Evolutionary conservation across 2,888 invertebrate genomes (phyloP).

Genomic region (Lordiphosa andalusiaca): DNA sequence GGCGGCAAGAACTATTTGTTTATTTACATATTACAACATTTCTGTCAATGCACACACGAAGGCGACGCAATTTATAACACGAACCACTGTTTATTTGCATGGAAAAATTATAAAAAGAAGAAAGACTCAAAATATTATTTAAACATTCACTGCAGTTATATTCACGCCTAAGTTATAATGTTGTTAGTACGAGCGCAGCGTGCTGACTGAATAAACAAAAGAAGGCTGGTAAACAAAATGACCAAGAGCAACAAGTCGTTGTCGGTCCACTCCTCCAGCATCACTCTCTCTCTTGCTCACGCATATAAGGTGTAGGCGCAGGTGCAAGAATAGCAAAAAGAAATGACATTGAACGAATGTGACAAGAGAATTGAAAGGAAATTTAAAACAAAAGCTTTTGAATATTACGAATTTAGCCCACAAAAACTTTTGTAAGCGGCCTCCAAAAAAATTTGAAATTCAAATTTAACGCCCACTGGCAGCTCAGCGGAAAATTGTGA

Average conservation of each 20-base stretch:
- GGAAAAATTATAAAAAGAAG: background rate
- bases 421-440: no score
- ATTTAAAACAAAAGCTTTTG: background rate
- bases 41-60: slow-evolving; percentile 22
- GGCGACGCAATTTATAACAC: slow-evolving; percentile 1
- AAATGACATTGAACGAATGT: no score
- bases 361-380: background rate
- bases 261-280: slow-evolving; percentile 22
- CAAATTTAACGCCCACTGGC: no score
- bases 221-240: slow-evolving; percentile 25
- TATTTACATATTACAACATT: slow-evolving; percentile 18
- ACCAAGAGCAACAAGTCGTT: slow-evolving; percentile 31
- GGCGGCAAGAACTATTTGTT: slow-evolving; percentile 20
- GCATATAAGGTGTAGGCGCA: slow-evolving; percentile 26
- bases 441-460: no score
- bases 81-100: slow-evolving; percentile 9
- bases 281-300: slow-evolving; percentile 7
- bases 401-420: background rate
- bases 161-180: slow-evolving; percentile 34
- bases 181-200: slow-evolving; percentile 38
- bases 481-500: no score
- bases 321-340: background rate
- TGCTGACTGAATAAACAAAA: slow-evolving; percentile 52
- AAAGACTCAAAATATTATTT: slow-evolving; percentile 1
- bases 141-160: slow-evolving; percentile 11